phyloP scores from a whole-genome alignment of 2,888 invertebrate genomes.

The Ophioninae sp. region DNA sequence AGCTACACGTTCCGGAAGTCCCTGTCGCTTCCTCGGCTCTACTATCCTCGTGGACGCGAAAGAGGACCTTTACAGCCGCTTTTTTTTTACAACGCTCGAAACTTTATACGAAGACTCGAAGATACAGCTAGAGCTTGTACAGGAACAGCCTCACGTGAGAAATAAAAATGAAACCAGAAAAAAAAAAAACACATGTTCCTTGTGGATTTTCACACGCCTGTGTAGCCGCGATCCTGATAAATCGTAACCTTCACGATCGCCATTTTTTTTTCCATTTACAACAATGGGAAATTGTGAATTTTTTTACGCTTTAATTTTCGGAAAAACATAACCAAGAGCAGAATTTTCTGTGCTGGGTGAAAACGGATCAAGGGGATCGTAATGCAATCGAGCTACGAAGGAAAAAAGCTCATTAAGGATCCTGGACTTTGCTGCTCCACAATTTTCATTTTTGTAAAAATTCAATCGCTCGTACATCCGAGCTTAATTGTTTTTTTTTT shows the following conservation, averaged over 20 bases:
- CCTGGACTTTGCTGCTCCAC: not conserved
- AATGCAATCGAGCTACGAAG: not conserved
- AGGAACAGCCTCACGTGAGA: not conserved
- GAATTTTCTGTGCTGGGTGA: not conserved
- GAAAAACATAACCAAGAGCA: not conserved
- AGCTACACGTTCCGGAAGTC: slow-evolving; percentile 8
- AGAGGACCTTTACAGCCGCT: slow-evolving; percentile 33
- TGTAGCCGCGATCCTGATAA: slow-evolving; percentile 6
- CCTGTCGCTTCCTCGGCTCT: slow-evolving; percentile 67
- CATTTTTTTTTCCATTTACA: slow-evolving; percentile 2
- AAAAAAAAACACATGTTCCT: slow-evolving; percentile 1
- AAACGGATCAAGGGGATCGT: not conserved
- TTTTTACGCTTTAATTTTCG: slow-evolving; percentile 2
- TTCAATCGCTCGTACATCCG: not conserved
- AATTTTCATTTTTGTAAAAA: not conserved
- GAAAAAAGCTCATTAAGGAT: not conserved
- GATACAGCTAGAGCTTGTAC: slow-evolving; percentile 27
- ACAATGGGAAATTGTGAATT: not conserved
- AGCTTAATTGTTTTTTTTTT: slow-evolving; percentile 37
- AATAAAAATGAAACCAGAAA: slow-evolving; percentile 29
- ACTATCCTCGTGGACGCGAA: slow-evolving; percentile 66
- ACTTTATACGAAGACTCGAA: slow-evolving; percentile 45
- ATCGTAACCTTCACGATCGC: not conserved
- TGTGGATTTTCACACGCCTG: not conserved
- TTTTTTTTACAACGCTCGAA: slow-evolving; percentile 68